Conservation (phyloP, 2,113 vertebrate genomes). For the Centrocercus urophasianus region DNA sequence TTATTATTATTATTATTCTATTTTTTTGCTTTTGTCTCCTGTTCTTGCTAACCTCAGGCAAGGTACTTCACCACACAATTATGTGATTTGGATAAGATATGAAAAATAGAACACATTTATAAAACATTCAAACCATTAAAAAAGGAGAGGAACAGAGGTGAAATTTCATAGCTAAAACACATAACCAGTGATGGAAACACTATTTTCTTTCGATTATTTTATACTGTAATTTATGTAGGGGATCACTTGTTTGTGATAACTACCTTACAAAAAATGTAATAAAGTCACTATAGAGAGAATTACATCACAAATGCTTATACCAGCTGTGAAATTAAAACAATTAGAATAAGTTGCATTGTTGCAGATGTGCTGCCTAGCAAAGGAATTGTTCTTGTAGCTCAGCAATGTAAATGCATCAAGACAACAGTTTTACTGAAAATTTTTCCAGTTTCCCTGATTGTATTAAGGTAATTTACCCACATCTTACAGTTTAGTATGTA, state of each 20-base stretch:
- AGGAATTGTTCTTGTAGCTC: neutral
- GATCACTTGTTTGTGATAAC: neutral
- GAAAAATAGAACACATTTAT: neutral
- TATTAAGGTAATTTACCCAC: neutral
- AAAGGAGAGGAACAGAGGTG: neutral
- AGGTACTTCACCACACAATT: neutral
- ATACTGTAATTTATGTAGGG: neutral
- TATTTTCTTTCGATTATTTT: neutral
- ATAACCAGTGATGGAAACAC: neutral
- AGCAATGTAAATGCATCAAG: neutral
- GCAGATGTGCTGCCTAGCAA: neutral
- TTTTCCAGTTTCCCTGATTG: accelerated
- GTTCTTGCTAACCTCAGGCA: neutral
- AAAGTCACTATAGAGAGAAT: neutral
- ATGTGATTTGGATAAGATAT: neutral
- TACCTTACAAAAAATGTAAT: neutral
- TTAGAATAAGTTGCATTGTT: neutral
- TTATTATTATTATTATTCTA: neutral
- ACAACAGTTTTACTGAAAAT: neutral
- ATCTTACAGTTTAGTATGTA: neutral
- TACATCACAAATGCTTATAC: neutral
- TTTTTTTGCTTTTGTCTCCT: neutral
- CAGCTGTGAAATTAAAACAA: neutral
- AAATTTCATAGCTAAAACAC: neutral
- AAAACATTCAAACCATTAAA: neutral